Evolutionary conservation across 2,113 vertebrate genomes (phyloP), one percentile per base, ranked within the genome.

Genomic region (Vulpes ferrilata): DNA sequence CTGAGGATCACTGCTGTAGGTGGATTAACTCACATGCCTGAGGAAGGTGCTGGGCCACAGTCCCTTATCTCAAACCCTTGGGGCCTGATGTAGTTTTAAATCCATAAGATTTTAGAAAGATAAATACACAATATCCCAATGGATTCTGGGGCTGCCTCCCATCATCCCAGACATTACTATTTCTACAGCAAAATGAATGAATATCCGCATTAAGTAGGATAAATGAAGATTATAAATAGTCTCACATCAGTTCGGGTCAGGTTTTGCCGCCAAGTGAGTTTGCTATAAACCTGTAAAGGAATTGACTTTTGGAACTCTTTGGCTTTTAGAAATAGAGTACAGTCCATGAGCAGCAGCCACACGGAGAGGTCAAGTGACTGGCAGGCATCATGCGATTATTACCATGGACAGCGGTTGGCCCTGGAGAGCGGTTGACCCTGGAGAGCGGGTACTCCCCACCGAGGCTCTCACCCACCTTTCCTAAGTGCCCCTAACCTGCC

Each of bases 351-450:
- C 51, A 48, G n/a, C 11, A 1, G 23, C 48, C 10, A 7, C 48
- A 1, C 20, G 30, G 32, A 53, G 57, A 43, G 43, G 35, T 5
- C 4, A 12, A 25, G 57, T 1, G 48, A 12, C 3, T 2, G 8
- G 43, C 48, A 0, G 1, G 3, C 0, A 20, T 51, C 90, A 27
- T 20, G 0, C 0, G 53, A 38, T 5, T 5, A 0, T 38, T 19
- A 7, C 32, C 3, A 8, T 5, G 65, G 73, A 43, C 59, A 4
- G 4, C 43, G 7, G 9, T 16, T 16, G 7, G 9, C 15, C 7
- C 43, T 5, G 65, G 73, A 43, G 51, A 4, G 4, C 43, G 7
- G 9, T 16, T 17, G 7, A 17, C 15, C 13, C 43, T 43, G 43
- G 74, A 17, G 25, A 0, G 16, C 5, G 16, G 76, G 23, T 20